Percentiles rank a stretch among this genome's conserved stretches.
phyloP scores from a whole-genome alignment of 2,888 invertebrate species.

The Drosophila ezoana region DNA sequence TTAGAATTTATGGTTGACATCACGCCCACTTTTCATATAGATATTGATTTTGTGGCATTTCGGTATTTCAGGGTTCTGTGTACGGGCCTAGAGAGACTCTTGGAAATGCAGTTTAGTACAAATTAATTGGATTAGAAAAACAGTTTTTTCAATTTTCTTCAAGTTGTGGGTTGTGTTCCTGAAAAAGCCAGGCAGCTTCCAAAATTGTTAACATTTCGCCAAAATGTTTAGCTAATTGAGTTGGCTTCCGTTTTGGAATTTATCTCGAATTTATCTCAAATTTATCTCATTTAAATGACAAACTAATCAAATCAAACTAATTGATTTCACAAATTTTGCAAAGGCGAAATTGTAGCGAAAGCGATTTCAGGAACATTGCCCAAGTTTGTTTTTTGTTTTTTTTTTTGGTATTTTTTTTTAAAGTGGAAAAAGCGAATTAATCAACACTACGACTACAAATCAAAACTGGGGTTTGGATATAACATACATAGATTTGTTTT shows the following conservation, averaged over 20 bases:
- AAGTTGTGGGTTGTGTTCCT: constrained; percentile 16
- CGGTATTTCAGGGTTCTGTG: constrained; percentile 35
- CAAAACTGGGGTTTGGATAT: constrained; percentile 16
- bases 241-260: too few species aligned
- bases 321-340: neutral
- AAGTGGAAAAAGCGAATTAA: constrained; percentile 1
- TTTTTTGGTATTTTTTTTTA: neutral
- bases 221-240: too few species aligned
- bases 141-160: constrained; percentile 1
- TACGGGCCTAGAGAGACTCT: constrained; percentile 69
- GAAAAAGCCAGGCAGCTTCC: constrained; percentile 1
- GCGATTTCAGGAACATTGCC: constrained; percentile 33
- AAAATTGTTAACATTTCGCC: neutral
- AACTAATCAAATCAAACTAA: too few species aligned
- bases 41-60: constrained; percentile 22
- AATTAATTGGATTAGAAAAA: too few species aligned
- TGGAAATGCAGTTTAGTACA: constrained; percentile 51
- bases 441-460: constrained; percentile 50
- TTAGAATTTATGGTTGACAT: constrained; percentile 67
- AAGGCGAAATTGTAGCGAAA: neutral
- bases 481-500: too few species aligned
- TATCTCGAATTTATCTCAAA: too few species aligned
- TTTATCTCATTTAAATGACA: too few species aligned
- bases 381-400: neutral
- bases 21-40: constrained; percentile 41